Evolutionary conservation across 2,113 vertebrate species (phyloP), one percentile per base, ranked within the genome.

Genomic region (Siniperca chuatsi): DNA sequence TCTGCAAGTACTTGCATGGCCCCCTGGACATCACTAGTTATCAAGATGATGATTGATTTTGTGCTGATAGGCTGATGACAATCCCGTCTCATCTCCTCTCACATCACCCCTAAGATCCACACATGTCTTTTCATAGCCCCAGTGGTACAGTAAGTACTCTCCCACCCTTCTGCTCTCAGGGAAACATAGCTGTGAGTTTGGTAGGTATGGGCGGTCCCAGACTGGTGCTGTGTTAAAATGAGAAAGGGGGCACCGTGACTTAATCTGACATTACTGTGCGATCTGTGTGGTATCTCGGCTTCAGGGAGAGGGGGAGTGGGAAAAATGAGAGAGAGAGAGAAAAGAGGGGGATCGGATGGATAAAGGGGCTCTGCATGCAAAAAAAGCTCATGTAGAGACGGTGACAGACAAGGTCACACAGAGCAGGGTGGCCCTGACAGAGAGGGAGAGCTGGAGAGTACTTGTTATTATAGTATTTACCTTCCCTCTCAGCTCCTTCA

Each of bases 371-470:
- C 92, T 78, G 90, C 92, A 72, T 89, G 89, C 72, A 90, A 78
- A 88, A 92, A 92, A 92, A 91, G 85, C 87, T 89, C 93, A 93
- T 75, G 88, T 92, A 91, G 92, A 89, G 92, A 80, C 78, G 35
- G 88, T 92, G 93, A 94, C 93, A 93, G 95, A 93, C 94, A 95
- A 94, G 95, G 95, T 96, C 95, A 95, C 75, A 82, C 87, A 84
- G 92, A 92, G 89, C 94, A 92, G 91, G 92, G 93, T 95, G 92
- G 94, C 92, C 94, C 93, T 92, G 92, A 92, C 83, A 89, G 90
- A 81, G 71, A 85, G 80, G 82, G 82, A 88, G 89, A 86, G 78
- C 40, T 73, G 82, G 88, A 75, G 83, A 76, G 50, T 44, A 74
- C 80, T 91, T 79, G 78, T 87, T 91, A 92, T 90, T 87, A 91